phyloP scores from a whole-genome alignment of 2,113 vertebrate genomes.

The Cyprinus carpio region DNA sequence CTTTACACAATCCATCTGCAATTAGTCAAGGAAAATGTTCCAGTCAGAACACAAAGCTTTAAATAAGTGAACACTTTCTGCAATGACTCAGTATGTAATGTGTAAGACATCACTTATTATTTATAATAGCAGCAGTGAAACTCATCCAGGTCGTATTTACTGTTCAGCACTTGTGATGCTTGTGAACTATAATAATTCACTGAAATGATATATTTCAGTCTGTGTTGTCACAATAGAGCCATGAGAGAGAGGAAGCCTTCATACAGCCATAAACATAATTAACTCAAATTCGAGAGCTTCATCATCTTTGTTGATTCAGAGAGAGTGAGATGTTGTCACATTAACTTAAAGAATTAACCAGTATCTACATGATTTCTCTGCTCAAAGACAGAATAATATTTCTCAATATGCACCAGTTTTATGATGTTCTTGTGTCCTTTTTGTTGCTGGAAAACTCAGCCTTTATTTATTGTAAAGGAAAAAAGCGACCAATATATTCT shows the following conservation, averaged over 20 bases:
- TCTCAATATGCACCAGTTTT: not conserved
- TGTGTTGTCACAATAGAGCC: not conserved
- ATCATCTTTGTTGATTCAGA: not conserved
- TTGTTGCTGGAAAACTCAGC: not conserved
- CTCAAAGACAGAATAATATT: not conserved
- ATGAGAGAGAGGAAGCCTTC: not conserved
- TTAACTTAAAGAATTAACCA: not conserved
- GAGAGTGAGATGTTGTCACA: not conserved
- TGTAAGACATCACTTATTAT: not conserved
- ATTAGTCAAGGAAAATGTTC: not conserved
- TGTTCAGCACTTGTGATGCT: not conserved
- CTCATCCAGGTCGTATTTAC: not conserved
- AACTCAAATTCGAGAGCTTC: not conserved
- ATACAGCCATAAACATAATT: not conserved
- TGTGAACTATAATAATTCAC: slow-evolving; percentile 7
- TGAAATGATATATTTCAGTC: not conserved
- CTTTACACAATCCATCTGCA: not conserved
- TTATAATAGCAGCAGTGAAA: not conserved
- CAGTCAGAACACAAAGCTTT: not conserved
- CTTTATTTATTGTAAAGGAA: not conserved
- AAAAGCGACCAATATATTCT: not conserved
- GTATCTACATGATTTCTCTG: not conserved
- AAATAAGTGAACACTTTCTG: not conserved
- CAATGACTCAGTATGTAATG: not conserved
- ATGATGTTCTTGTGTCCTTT: not conserved